Evolutionary conservation across 2,113 vertebrate genomes (phyloP).

Genomic region (Otolemur garnettii): DNA sequence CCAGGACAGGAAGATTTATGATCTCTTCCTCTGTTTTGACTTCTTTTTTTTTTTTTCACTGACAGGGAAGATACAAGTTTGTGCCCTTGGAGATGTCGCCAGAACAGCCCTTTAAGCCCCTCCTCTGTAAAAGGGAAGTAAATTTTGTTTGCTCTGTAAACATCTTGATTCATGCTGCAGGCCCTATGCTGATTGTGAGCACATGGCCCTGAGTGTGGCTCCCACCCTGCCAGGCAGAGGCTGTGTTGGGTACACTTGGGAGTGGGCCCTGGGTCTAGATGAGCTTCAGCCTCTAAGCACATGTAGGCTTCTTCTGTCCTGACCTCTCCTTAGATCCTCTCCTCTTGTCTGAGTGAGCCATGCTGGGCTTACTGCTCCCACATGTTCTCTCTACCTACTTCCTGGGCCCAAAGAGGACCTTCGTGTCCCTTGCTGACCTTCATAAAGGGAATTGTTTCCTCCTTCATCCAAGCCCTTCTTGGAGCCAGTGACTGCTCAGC

Average conservation of each 20-base stretch:
- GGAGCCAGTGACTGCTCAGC: no score
- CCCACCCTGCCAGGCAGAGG: background rate
- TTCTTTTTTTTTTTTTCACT: background rate
- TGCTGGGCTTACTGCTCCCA: background rate
- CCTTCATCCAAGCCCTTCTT: background rate
- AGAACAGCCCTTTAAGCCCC: background rate
- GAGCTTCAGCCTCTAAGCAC: background rate
- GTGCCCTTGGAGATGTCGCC: background rate
- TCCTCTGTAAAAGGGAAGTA: background rate
- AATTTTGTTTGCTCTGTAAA: background rate
- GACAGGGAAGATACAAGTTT: background rate
- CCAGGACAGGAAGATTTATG: accelerated
- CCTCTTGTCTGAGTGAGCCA: background rate
- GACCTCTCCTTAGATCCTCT: background rate
- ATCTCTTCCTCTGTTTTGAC: background rate
- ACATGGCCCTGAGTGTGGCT: background rate
- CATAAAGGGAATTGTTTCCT: background rate
- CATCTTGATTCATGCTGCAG: background rate
- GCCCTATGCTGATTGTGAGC: accelerated
- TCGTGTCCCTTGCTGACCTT: background rate
- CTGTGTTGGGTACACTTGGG: accelerated
- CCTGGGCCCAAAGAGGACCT: background rate
- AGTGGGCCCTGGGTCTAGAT: accelerated
- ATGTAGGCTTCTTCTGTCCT: background rate
- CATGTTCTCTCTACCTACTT: background rate